Percentiles rank a stretch among this genome's conserved stretches.
These are phyloP conservation scores for Laterallus jamaicensis DNA, from an alignment of 2,113 vertebrate species.

Conservation along the genomic window DNA sequence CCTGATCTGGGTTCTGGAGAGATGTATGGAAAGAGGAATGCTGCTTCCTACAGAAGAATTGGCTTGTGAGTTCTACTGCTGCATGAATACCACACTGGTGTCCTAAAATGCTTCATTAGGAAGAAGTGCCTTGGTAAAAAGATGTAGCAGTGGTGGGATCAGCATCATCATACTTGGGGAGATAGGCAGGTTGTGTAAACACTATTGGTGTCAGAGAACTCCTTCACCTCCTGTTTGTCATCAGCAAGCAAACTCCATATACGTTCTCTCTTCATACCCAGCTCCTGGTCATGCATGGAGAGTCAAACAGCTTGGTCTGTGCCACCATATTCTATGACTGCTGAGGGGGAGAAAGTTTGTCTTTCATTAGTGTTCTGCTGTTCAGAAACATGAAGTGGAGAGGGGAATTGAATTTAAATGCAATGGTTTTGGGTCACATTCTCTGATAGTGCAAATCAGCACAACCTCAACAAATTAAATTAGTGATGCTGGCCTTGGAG, in stretches of 20 bases:
- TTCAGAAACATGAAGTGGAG: not conserved
- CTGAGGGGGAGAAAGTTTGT: not conserved
- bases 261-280: not conserved
- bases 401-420: not conserved
- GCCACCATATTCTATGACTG: not conserved
- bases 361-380: not conserved
- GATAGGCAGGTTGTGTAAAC: not conserved
- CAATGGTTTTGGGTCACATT: not conserved
- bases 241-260: not conserved
- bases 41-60: not conserved
- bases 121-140: not conserved
- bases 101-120: not conserved
- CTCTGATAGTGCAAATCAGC: not conserved
- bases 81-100: not conserved
- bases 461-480: not conserved
- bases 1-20: not conserved
- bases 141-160: not conserved
- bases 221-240: not conserved
- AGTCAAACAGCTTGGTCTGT: not conserved
- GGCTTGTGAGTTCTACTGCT: not conserved
- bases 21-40: not conserved
- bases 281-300: fast-evolving
- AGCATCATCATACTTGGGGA: not conserved
- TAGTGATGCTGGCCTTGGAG: not conserved
- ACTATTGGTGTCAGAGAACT: not conserved